phyloP scores from a whole-genome alignment of 2,797 vertebrate genomes.

The Syngnathus acus region DNA sequence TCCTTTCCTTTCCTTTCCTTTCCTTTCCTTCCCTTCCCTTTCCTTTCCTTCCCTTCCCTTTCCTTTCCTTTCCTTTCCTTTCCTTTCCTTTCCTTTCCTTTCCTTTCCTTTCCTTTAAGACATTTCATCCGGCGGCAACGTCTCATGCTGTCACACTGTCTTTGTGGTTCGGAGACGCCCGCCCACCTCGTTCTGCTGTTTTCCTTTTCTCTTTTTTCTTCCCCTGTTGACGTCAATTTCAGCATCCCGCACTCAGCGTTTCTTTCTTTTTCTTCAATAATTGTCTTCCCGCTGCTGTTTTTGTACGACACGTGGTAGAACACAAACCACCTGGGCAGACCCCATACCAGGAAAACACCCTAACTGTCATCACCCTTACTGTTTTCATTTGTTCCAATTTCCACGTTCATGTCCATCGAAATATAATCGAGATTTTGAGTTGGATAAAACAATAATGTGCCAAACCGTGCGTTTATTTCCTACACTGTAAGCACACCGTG shows the following conservation, averaged over 20 bases:
- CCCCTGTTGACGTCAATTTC: not conserved
- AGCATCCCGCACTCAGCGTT: not conserved
- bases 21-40: too few species aligned
- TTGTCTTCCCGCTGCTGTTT: not conserved
- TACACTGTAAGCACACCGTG: too few species aligned
- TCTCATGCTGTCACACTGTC: not conserved
- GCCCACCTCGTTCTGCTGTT: conserved; percentile 20
- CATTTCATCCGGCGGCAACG: conserved; percentile 21
- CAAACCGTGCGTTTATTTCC: too few species aligned
- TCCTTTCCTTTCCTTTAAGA: not conserved
- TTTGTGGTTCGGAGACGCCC: conserved; percentile 14
- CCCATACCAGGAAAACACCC: too few species aligned
- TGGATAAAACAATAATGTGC: too few species aligned
- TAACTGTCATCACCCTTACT: too few species aligned
- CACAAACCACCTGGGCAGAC: too few species aligned
- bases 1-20: too few species aligned
- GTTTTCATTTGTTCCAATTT: too few species aligned
- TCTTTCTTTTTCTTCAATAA: not conserved
- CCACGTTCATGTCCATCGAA: too few species aligned
- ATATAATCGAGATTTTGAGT: too few species aligned
- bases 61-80: conserved; percentile 8
- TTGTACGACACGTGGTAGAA: not conserved
- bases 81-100: too few species aligned
- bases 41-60: conserved; percentile 3
- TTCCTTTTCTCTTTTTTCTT: conserved; percentile 10